Evolutionary conservation across 1,140 invertebrate species (phyloP).

Genomic region (Cephus cinctus): DNA sequence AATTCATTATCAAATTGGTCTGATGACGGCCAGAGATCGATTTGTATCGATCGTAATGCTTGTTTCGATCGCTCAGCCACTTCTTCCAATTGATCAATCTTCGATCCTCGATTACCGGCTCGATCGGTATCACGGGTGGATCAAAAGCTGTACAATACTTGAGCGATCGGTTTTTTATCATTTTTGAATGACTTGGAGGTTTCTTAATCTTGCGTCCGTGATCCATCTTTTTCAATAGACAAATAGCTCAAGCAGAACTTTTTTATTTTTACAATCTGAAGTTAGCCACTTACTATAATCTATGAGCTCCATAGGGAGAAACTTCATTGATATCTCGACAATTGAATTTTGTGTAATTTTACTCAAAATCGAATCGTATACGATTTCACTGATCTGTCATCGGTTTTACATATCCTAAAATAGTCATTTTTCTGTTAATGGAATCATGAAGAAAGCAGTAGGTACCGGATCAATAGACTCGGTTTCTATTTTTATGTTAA

Average conservation of each 20-base stretch:
- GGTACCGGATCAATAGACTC: neutral
- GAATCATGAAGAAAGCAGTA: neutral
- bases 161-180: neutral
- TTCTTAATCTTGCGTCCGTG: slow-evolving; percentile 30
- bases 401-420: neutral
- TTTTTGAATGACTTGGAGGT: slow-evolving; percentile 1
- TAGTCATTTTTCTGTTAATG: neutral
- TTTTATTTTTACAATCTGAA: neutral
- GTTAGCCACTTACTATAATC: neutral
- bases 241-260: neutral
- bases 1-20: slow-evolving; percentile 39
- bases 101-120: slow-evolving; percentile 24
- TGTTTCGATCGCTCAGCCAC: slow-evolving; percentile 28
- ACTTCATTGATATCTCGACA: neutral
- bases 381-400: neutral
- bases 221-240: slow-evolving; percentile 32
- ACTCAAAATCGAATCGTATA: neutral
- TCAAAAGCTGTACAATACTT: neutral
- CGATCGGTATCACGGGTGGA: neutral
- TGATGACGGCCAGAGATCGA: slow-evolving; percentile 32
- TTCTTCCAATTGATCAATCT: slow-evolving; percentile 36
- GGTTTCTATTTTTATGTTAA: neutral
- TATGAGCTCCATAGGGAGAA: neutral
- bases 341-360: neutral
- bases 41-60: slow-evolving; percentile 14